Conservation (phyloP, 2,113 vertebrate species). For the Ellobius talpinus region DNA sequence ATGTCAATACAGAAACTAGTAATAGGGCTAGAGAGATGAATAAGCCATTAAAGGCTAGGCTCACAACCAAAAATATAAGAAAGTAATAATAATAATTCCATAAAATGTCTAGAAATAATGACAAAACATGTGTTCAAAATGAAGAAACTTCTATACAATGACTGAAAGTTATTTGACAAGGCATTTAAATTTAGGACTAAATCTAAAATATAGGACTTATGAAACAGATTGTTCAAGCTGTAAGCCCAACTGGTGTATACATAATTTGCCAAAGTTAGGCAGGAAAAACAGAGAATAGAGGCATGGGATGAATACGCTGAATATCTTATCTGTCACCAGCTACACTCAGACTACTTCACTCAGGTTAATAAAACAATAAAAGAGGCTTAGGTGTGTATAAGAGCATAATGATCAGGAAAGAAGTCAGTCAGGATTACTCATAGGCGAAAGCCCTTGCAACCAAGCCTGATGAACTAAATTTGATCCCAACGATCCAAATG, state of each 20-base stretch:
- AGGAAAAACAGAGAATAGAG: background rate
- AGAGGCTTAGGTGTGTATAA: background rate
- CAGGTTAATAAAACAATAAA: background rate
- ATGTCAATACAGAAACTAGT: background rate
- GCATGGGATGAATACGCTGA: background rate
- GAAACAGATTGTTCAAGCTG: background rate
- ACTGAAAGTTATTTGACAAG: background rate
- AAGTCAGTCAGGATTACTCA: background rate
- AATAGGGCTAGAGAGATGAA: background rate
- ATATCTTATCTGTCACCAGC: background rate
- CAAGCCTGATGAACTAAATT: background rate
- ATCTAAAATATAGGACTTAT: background rate
- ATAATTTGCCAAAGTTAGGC: background rate
- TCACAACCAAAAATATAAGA: background rate
- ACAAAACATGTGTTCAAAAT: background rate
- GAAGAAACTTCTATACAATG: background rate
- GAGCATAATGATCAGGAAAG: background rate
- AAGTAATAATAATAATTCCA: constrained; percentile 5
- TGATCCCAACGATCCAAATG: background rate
- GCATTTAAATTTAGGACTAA: background rate
- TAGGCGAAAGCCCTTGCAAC: background rate
- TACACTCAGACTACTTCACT: background rate
- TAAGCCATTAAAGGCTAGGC: too few relatives aligned
- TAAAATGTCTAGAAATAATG: constrained; percentile 6
- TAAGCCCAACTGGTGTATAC: background rate